Percentiles rank a stretch among this genome's conserved stretches.
Conservation (phyloP, 2,888 invertebrate species). For the Tachystola acroxantha region DNA sequence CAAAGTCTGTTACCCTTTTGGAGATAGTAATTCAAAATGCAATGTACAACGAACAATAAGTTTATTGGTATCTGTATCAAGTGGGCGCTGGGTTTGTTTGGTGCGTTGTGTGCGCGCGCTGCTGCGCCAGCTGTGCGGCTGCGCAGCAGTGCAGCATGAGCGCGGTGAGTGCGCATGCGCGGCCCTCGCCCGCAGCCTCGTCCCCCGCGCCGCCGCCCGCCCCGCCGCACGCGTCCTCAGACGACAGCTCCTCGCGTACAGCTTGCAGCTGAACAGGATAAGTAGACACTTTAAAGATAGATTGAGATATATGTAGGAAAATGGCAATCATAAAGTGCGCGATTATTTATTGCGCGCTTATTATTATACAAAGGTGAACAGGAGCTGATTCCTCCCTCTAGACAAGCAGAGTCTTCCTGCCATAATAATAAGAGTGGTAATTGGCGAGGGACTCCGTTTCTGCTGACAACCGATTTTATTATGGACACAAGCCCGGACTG, state of each 20-base stretch:
- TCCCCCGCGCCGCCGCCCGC: slow-evolving; percentile 25
- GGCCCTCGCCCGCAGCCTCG: slow-evolving; percentile 82
- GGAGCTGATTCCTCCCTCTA: no score
- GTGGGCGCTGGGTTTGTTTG: slow-evolving; percentile 37
- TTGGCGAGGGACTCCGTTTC: no score
- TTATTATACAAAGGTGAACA: no score
- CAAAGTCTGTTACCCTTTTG: no score
- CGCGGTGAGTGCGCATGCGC: slow-evolving; percentile 93
- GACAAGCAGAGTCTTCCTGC: no score
- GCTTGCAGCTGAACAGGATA: slow-evolving; percentile 52
- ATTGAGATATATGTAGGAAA: background rate
- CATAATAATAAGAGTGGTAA: no score
- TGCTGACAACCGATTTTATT: no score
- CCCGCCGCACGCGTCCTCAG: slow-evolving; percentile 43
- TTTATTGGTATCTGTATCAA: slow-evolving; percentile 52
- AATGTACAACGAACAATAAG: slow-evolving; percentile 33
- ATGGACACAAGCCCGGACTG: no score
- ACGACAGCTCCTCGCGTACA: slow-evolving; percentile 64
- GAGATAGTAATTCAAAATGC: no score
- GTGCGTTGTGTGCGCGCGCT: slow-evolving; percentile 38
- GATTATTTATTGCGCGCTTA: no score
- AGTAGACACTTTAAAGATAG: no score
- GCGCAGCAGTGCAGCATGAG: slow-evolving; percentile 97
- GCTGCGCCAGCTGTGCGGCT: slow-evolving; percentile 88
- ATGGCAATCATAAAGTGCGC: no score